phyloP scores from a whole-genome alignment of 2,888 invertebrate species.

The Spilosoma lubricipeda region DNA sequence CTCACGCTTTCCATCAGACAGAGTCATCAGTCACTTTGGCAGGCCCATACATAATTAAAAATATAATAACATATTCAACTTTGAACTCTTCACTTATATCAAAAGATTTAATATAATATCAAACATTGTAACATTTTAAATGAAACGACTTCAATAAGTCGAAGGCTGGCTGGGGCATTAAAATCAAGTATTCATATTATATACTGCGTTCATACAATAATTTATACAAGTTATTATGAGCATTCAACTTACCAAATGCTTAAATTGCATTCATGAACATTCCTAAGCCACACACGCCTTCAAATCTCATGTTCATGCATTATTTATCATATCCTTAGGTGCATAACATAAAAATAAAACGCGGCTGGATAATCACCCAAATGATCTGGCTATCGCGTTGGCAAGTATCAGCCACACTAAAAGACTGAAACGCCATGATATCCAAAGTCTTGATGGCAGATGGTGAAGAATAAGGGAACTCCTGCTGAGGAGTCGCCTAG shows the following conservation, averaged over 20 bases:
- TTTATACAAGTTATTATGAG: not conserved
- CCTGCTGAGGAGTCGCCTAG: too few species aligned
- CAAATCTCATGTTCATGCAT: not conserved
- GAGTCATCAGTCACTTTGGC: too few species aligned
- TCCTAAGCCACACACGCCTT: not conserved
- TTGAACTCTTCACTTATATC: not conserved
- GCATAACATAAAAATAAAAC: not conserved
- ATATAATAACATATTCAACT: not conserved
- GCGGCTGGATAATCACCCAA: too few species aligned
- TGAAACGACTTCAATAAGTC: not conserved
- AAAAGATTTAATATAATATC: not conserved
- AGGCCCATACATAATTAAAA: too few species aligned
- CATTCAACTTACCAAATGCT: not conserved
- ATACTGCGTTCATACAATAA: not conserved
- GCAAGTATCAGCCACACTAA: too few species aligned
- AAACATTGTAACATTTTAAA: not conserved
- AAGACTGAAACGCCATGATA: too few species aligned
- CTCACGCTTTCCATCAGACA: too few species aligned
- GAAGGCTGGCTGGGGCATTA: not conserved
- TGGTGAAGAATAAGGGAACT: too few species aligned
- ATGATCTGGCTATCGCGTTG: too few species aligned
- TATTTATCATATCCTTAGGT: not conserved
- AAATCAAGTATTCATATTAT: not conserved
- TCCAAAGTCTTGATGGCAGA: too few species aligned
- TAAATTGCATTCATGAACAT: not conserved